Base-by-base conservation (phyloP, 37 sponge, comb jelly and placozoan species). In the Agelas oroides region DNA sequence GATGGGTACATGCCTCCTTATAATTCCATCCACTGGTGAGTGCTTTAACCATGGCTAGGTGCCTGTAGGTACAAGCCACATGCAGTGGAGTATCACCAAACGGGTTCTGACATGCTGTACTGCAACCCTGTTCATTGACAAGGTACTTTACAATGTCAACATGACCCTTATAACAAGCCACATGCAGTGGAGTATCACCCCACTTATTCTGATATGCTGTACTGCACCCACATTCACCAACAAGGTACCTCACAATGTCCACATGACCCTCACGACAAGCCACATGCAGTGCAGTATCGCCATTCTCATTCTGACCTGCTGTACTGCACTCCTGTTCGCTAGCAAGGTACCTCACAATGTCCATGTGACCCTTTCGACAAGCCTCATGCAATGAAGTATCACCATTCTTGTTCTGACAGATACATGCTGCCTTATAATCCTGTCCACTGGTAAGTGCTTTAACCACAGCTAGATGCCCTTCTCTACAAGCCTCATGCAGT, bases 401-500 rank as follows among this genome's bases (percentile, higher is more conserved):
- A 32, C 71, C 57, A 23, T 72, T 34, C 36, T 25, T 53, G 41
- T 54, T 32, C 18, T 25, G 61, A 76, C 23, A 37, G n/a, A n/a
- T n/a, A n/a, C n/a, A n/a, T 3, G 21, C 32, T n/a, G 62, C 36
- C 6, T 57, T 30, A n/a, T 62, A 56, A 1, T 32, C 28, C 2
- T 76, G 59, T 11, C 24, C 77, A 32, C 25, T 30, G 16, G 57
- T 32, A 15, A 76, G 61, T 5, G 14, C 13, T 16, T 17, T n/a
- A 32, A 76, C 56, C 17, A 56, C 32, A 19, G 37, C 62, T 8
- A 46, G 3, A 46, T 46, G 46, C 3, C 46, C 46, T 33, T 24
- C 5, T 5, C 56, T 32, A 53, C 77, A 54, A 31, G 81, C 81
- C 20, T 67, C 32, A 71, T 70, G 70, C 21, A 80, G 81, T 33